Percentiles rank a stretch among this genome's conserved stretches.
phyloP scores from a whole-genome alignment of 2,888 invertebrate species.

The Cyclophora punctaria region DNA sequence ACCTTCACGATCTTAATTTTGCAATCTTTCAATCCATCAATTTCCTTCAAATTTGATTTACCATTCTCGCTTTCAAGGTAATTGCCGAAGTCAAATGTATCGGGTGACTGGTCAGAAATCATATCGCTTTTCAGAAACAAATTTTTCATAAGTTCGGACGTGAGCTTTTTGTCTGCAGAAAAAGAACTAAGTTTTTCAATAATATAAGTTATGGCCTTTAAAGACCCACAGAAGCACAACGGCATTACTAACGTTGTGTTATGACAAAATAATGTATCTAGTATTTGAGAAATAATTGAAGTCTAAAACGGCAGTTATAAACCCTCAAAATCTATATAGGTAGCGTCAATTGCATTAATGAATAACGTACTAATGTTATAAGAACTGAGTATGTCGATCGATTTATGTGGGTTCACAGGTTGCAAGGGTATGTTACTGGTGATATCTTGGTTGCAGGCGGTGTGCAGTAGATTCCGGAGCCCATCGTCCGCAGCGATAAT shows the following conservation, averaged over 20 bases:
- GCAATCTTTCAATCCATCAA: conserved; percentile 42
- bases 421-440: conserved; percentile 3
- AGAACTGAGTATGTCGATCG: conserved; percentile 15
- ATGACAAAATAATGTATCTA: too few species aligned
- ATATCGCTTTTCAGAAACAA: conserved; percentile 32
- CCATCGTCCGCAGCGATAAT: conserved; percentile 41
- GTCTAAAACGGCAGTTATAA: too few species aligned
- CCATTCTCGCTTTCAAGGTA: conserved; percentile 33
- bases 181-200: conserved; percentile 8
- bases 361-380: too few species aligned
- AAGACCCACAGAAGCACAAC: too few species aligned
- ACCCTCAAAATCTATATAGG: too few species aligned
- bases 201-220: too few species aligned
- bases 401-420: conserved; percentile 12
- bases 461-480: conserved; percentile 28
- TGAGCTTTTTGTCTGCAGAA: conserved; percentile 40
- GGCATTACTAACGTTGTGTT: too few species aligned
- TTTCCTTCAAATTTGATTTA: conserved; percentile 43
- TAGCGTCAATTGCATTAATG: too few species aligned
- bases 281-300: too few species aligned
- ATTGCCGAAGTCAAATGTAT: conserved; percentile 36
- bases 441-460: conserved; percentile 23
- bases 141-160: conserved; percentile 3
- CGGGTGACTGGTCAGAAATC: conserved; percentile 25
- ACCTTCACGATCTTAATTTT: conserved; percentile 60